Base-by-base conservation (phyloP, 2,888 invertebrate species). In the Criorhina ranunculi region DNA sequence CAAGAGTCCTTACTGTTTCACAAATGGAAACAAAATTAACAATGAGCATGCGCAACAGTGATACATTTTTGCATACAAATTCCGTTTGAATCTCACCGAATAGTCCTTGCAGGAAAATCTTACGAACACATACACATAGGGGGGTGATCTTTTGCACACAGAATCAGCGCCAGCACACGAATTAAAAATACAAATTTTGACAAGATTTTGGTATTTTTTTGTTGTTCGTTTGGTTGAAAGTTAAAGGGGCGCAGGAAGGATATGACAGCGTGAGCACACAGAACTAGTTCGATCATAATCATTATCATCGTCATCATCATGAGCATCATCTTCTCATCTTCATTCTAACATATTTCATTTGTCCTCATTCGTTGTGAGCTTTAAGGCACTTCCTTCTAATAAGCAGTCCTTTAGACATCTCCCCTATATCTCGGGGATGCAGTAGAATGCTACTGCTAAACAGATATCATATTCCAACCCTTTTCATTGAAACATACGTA, bases 381-480 rank as follows among this genome's bases (percentile, higher is more conserved):
- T 64, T n/a, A 24, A 75, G 57, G 57, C 29, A 51, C 67, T 85
- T 80, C 57, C 67, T 75, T 37, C 67, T 69, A 75, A 75, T 35
- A 72, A 69, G 55, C 79, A 42, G 37, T 55, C 69, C 62, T 64
- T 46, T 15, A 49, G n/a, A 17, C 15, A 79, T 51, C 19, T 46
- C 19, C 49, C 77, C 69, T 53, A 42, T 60, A 7, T 15, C 17
- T 49, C 35, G 29, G 53, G 19, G 15, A 15, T 42, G 42, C 40
- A 37, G 40, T 37, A 44, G 37, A 70, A 81, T 49, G 42, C 66
- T 49, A 66, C 24, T 73, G 44, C 59, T 80, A 70, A 80, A 40
- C 51, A 85, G 70, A 80, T 85, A 85, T 85, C 80, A 80, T 80
- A 76, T 85, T 80, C 70, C 80, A 85, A 85, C 85, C 85, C 85